Conservation (phyloP, 2,888 invertebrate genomes). For the Linyphia triangularis region DNA sequence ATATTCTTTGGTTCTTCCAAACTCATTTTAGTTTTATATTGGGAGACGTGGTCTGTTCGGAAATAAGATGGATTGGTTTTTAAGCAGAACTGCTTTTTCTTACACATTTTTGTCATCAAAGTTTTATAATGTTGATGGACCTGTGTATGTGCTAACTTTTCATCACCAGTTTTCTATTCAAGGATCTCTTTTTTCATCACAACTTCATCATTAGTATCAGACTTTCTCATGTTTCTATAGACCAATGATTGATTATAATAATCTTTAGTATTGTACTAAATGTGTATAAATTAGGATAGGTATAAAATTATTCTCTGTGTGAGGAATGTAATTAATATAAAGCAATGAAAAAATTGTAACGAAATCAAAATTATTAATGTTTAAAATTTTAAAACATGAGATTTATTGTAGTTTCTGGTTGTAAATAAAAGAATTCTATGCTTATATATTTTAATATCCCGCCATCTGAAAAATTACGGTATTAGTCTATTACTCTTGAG, state of each 20-base stretch:
- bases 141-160: conserved; percentile 26
- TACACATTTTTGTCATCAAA: conserved; percentile 42
- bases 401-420: neutral
- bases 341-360: neutral
- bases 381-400: no score
- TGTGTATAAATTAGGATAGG: neutral
- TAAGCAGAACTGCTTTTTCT: conserved; percentile 50
- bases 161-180: conserved; percentile 52
- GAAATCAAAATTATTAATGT: no score
- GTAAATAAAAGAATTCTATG: neutral
- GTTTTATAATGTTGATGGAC: conserved; percentile 57
- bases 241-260: neutral
- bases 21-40: conserved; percentile 40
- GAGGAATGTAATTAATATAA: neutral
- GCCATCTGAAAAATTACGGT: neutral
- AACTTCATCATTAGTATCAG: conserved; percentile 20
- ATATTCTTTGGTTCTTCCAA: conserved; percentile 62
- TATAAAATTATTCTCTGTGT: neutral
- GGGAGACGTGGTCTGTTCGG: conserved; percentile 1
- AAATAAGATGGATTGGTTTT: conserved; percentile 45
- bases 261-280: neutral
- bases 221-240: neutral
- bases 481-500: no score
- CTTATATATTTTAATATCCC: neutral
- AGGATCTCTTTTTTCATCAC: conserved; percentile 58